phyloP scores from a whole-genome alignment of 2,113 vertebrate species.

The Psophia crepitans region DNA sequence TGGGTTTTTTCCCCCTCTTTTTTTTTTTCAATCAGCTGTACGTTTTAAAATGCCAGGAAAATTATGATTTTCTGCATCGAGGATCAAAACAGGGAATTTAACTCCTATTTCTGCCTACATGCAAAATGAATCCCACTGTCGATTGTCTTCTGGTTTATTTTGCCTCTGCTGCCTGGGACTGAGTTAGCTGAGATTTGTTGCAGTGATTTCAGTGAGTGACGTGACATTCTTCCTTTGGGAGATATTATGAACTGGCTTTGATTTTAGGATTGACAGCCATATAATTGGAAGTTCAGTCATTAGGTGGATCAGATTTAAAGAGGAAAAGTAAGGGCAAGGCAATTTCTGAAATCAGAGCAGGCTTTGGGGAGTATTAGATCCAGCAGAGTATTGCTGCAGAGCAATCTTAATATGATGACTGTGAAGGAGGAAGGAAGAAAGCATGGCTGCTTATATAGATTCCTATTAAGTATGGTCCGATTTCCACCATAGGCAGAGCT shows the following conservation, averaged over 20 bases:
- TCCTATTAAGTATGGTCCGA: not conserved
- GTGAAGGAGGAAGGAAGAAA: not conserved
- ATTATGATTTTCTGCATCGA: not conserved
- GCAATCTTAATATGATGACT: not conserved
- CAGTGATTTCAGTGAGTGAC: conserved; percentile 54
- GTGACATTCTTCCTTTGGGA: conserved; percentile 52
- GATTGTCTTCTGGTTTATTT: conserved; percentile 28
- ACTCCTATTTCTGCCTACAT: not conserved
- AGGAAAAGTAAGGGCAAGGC: conserved; percentile 44
- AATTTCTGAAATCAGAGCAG: conserved; percentile 59
- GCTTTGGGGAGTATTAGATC: conserved; percentile 51
- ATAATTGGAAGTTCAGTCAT: conserved; percentile 67
- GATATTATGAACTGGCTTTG: conserved; percentile 45
- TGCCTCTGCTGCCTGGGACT: conserved; percentile 11
- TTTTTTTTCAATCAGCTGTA: not conserved
- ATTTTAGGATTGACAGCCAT: conserved; percentile 66
- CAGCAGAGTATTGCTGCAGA: conserved; percentile 1
- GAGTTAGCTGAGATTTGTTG: conserved; percentile 54
- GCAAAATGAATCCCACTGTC: conserved; percentile 8
- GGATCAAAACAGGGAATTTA: conserved; percentile 14
- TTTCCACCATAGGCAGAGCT: not conserved
- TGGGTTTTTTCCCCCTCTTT: not conserved
- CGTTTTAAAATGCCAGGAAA: not conserved
- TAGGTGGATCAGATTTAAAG: conserved; percentile 64
- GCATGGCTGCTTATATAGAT: not conserved